Percentiles rank a stretch among this genome's conserved stretches.
Evolutionary conservation across 1,140 invertebrate genomes (phyloP).

Genomic region (Lordiphosa collinella): DNA sequence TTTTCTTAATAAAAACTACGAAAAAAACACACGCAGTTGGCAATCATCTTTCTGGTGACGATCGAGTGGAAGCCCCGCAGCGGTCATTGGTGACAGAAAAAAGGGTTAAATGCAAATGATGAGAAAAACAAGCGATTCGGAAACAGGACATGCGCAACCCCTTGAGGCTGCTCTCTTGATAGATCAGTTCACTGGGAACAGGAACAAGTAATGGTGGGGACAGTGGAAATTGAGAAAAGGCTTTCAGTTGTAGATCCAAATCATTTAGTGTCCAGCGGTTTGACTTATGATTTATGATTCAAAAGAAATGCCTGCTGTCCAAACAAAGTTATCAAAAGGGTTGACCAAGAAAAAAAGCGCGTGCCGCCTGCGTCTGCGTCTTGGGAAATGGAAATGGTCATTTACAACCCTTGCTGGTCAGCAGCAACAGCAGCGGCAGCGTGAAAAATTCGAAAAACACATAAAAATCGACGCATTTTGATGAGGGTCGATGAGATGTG

Average conservation of each 20-base stretch:
- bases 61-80: slow-evolving; percentile 43
- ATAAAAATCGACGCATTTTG: slow-evolving; percentile 63
- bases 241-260: neutral
- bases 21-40: slow-evolving; percentile 17
- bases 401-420: slow-evolving; percentile 35
- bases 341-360: slow-evolving; percentile 20
- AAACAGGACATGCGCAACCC: slow-evolving; percentile 50
- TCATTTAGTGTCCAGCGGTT: slow-evolving; percentile 33
- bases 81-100: slow-evolving; percentile 13
- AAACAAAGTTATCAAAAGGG: slow-evolving; percentile 12
- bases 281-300: slow-evolving; percentile 28
- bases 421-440: slow-evolving; percentile 38
- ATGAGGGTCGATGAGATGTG: slow-evolving; percentile 66
- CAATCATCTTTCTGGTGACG: slow-evolving; percentile 31
- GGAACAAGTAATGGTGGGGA: slow-evolving; percentile 19
- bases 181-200: slow-evolving; percentile 37
- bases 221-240: neutral
- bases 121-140: slow-evolving; percentile 20
- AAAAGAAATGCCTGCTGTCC: slow-evolving; percentile 26
- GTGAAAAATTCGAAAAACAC: slow-evolving; percentile 56
- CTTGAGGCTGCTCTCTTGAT: slow-evolving; percentile 31
- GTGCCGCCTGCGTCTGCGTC: slow-evolving; percentile 7
- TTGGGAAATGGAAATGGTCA: slow-evolving; percentile 14
- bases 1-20: slow-evolving; percentile 43
- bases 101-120: slow-evolving; percentile 70